Conservation (phyloP, 2,797 vertebrate species). For the Sebastes flavidus region DNA sequence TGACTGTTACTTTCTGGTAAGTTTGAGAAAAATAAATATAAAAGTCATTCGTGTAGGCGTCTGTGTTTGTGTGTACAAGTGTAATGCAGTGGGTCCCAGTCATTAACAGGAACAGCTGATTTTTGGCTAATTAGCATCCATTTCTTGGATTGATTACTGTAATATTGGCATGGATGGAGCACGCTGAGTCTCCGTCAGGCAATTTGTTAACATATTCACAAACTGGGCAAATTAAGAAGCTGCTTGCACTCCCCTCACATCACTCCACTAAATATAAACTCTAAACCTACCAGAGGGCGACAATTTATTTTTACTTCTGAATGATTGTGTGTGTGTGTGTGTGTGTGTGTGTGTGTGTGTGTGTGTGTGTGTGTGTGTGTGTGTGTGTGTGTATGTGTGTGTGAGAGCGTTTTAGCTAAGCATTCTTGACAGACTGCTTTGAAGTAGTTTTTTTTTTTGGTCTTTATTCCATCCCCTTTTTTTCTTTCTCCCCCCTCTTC, state of each 20-base stretch:
- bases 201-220: conserved; percentile 53
- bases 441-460: conserved; percentile 32
- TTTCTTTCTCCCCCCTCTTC: not conserved
- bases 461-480: not conserved
- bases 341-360: not conserved
- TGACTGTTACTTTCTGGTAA: not conserved
- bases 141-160: conserved; percentile 46
- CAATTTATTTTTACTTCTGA: conserved; percentile 44
- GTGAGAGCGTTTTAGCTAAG: not conserved
- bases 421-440: conserved; percentile 34
- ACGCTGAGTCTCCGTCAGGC: conserved; percentile 34
- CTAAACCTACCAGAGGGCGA: conserved; percentile 37
- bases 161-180: conserved; percentile 29
- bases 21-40: not conserved
- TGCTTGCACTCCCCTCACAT: conserved; percentile 31
- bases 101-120: conserved; percentile 19
- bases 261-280: conserved; percentile 49
- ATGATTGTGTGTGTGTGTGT: not conserved
- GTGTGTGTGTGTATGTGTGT: not conserved
- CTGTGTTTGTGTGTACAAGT: not conserved
- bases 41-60: not conserved
- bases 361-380: not conserved
- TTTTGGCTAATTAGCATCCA: conserved; percentile 55
- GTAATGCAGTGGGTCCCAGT: not conserved
- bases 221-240: conserved; percentile 47